phyloP scores from a whole-genome alignment of 1,140 invertebrate species.

The Cydia fagiglandana region DNA sequence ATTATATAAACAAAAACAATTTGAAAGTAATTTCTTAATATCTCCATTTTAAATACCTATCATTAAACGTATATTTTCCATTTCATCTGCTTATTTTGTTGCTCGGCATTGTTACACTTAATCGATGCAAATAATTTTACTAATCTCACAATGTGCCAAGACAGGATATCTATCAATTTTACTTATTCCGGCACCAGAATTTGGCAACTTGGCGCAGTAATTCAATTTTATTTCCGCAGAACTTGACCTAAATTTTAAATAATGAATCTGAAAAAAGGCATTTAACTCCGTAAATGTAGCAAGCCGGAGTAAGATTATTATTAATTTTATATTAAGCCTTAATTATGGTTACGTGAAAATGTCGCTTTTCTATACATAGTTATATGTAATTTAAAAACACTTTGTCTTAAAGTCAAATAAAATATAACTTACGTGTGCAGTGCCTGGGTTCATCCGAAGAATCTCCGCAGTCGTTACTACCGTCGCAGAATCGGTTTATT shows the following conservation, averaged over 20 bases:
- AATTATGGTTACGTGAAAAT: neutral
- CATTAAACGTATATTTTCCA: too few species aligned
- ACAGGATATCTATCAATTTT: neutral
- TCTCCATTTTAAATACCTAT: too few species aligned
- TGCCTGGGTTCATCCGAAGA: conserved; percentile 90
- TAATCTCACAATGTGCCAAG: neutral
- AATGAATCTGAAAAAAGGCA: neutral
- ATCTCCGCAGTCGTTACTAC: conserved; percentile 91
- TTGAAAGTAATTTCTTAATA: too few species aligned
- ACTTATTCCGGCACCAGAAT: neutral
- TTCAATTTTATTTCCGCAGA: conserved; percentile 1
- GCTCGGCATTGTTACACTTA: too few species aligned
- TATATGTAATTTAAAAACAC: too few species aligned
- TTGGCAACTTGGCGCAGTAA: conserved; percentile 24
- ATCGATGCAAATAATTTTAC: too few species aligned
- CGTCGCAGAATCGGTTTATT: conserved; percentile 90
- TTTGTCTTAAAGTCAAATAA: neutral
- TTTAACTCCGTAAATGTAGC: neutral
- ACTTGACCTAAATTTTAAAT: conserved; percentile 14
- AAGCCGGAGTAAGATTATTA: neutral
- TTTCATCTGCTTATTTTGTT: too few species aligned
- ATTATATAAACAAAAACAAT: too few species aligned
- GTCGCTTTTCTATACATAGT: too few species aligned
- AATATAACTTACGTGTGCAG: conserved; percentile 89
- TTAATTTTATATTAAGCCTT: neutral